Percentiles rank a stretch among this genome's conserved stretches.
Conservation (phyloP, 2,888 invertebrate species). For the Drosophila diplacantha region DNA sequence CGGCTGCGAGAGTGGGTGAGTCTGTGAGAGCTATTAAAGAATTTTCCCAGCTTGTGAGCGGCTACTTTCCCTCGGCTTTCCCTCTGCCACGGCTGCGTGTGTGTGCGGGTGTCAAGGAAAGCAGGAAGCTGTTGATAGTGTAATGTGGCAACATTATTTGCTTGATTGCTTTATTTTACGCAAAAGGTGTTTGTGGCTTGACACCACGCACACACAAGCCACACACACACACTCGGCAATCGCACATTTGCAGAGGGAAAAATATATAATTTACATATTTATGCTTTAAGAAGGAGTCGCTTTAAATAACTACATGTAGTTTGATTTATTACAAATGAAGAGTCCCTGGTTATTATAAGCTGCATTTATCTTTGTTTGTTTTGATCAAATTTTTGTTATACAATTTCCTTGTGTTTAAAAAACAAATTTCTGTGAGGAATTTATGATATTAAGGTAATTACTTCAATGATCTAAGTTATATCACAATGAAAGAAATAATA, state of each 20-base stretch:
- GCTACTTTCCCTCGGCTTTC: slow-evolving; percentile 17
- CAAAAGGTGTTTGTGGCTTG: slow-evolving; percentile 72
- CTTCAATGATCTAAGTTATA: not conserved
- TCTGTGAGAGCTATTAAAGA: slow-evolving; percentile 55
- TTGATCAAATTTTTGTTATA: not conserved
- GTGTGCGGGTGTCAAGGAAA: slow-evolving; percentile 33
- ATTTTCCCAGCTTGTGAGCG: slow-evolving; percentile 43
- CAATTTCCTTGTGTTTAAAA: not conserved
- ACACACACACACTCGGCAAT: slow-evolving; percentile 12
- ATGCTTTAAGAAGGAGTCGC: too few species aligned
- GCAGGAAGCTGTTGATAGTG: slow-evolving; percentile 71
- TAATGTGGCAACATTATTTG: slow-evolving; percentile 74
- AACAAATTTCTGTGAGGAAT: not conserved
- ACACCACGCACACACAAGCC: slow-evolving; percentile 54
- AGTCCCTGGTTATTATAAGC: not conserved
- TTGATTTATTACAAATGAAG: not conserved
- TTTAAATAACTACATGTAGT: too few species aligned
- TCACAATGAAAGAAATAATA: not conserved
- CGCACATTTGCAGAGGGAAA: slow-evolving; percentile 13
- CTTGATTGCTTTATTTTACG: slow-evolving; percentile 74
- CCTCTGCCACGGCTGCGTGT: slow-evolving; percentile 5
- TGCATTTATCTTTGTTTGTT: not conserved
- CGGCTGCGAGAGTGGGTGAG: slow-evolving; percentile 30
- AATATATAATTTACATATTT: slow-evolving; percentile 7
- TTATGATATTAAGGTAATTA: not conserved